A percentile compares a stretch with the other conserved stretches of the same genome.
phyloP scores from a whole-genome alignment of 2,888 invertebrate genomes.

The Agelastica alni region DNA sequence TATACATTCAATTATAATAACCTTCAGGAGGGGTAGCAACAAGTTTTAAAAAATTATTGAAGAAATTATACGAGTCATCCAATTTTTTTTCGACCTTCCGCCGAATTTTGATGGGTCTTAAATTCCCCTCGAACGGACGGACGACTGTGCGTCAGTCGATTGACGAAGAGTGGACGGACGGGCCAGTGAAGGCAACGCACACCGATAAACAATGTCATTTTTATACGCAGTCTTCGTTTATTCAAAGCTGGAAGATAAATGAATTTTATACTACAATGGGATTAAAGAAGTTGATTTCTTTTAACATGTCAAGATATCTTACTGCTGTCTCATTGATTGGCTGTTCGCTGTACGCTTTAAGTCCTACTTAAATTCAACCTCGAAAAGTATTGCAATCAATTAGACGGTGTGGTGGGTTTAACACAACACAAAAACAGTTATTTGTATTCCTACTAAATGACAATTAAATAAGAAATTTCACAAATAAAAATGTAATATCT shows the following conservation, averaged over 20 bases:
- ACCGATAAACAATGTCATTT: conserved; percentile 40
- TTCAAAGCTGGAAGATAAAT: conserved; percentile 43
- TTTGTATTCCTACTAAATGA: too few relatives aligned
- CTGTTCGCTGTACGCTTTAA: conserved; percentile 12
- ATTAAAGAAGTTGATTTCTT: conserved; percentile 37
- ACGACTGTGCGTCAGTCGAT: conserved; percentile 13
- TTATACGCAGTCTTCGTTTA: conserved; percentile 42
- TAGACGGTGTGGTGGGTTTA: neutral
- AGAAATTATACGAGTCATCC: too few relatives aligned
- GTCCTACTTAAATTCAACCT: conserved; percentile 16
- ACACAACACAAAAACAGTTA: neutral
- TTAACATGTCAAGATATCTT: conserved; percentile 30
- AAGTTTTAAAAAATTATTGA: too few relatives aligned
- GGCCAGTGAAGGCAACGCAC: conserved; percentile 26
- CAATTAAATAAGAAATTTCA: too few relatives aligned
- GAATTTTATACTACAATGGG: conserved; percentile 43
- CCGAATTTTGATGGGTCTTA: neutral
- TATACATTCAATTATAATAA: too few relatives aligned
- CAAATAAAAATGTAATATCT: too few relatives aligned
- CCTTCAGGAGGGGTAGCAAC: too few relatives aligned
- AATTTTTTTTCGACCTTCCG: too few relatives aligned
- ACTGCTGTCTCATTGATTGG: conserved; percentile 27
- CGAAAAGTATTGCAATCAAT: conserved; percentile 20
- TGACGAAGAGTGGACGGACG: conserved; percentile 25
- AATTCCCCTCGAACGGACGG: neutral